Base-by-base conservation (phyloP, 37 sponge, comb jelly and placozoan genomes). In the Lycopodina hypogea region DNA sequence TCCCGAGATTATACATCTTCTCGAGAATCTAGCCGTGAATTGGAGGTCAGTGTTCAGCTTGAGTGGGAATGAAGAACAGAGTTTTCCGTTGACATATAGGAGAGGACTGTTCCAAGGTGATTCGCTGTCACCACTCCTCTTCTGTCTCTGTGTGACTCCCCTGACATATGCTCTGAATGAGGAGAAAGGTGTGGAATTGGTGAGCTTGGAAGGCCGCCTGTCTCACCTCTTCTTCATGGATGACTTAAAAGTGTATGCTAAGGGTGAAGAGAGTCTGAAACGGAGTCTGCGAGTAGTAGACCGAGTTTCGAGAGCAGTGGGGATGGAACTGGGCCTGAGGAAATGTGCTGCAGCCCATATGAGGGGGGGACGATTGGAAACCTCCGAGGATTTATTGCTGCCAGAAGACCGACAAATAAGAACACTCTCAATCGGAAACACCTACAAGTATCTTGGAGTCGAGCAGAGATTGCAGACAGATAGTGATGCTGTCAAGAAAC, bases 91-190 rank as follows among this genome's bases (percentile, higher is more conserved):
- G 19, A 68, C 29, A 38, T 28, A n/a, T 15, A 7, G 45, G 22
- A 11, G 82, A 62, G 74, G 82, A 7, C 65, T 81, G 23, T 81
- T 81, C 42, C 74, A 73, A 61, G 82, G 82, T 15, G 81, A 80
- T 50, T 72, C 82, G 51, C 56, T 81, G 12, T 81, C 74, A 1
- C 74, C 74, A 30, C 74, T 81, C 15, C 74, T 72, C 33, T 81
- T 68, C 21, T 68, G 68, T 19, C 68, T 68, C 12, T 35, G 68
- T 35, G 21, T 68, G 11, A 6, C 68, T 24, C 66, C 41, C 53
- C 74, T 81, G 21, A 26, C 48, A 18, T 53, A 38, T 41, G 74
- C 65, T 0, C 74, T 62, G 39, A 69, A 60, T 67, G 30, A 35
- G 29, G 37, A 30, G 45, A 34, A 21, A 9, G 39, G 68, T 3